phyloP scores from a whole-genome alignment of 2,888 invertebrate species.

The Trichopria drosophilae region DNA sequence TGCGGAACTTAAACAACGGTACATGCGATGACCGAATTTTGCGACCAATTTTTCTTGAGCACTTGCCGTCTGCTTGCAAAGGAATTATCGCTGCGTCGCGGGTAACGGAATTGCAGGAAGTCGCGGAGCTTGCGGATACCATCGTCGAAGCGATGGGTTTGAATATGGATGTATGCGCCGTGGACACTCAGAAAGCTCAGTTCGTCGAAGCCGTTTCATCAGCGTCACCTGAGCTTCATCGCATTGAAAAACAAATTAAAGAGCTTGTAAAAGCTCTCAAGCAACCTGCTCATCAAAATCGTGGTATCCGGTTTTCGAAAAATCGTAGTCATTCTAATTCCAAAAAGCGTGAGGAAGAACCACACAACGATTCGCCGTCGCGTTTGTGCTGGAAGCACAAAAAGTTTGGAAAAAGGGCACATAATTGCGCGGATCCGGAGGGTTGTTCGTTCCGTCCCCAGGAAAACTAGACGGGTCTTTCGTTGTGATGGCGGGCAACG shows the following conservation, averaged over 20 bases:
- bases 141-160: neutral
- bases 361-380: too few relatives aligned
- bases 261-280: too few relatives aligned
- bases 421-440: conserved; percentile 19
- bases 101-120: conserved; percentile 9
- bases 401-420: conserved; percentile 19
- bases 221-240: too few relatives aligned
- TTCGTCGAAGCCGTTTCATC: too few relatives aligned
- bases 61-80: conserved; percentile 13
- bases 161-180: too few relatives aligned
- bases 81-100: conserved; percentile 8
- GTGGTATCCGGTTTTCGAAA: too few relatives aligned
- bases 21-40: conserved; percentile 1
- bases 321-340: too few relatives aligned
- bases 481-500: neutral
- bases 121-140: conserved; percentile 15
- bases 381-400: conserved; percentile 15
- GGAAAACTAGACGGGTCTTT: conserved; percentile 7
- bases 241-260: neutral
- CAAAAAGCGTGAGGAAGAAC: too few relatives aligned
- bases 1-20: conserved; percentile 3
- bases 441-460: neutral
- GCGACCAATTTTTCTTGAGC: conserved; percentile 10
- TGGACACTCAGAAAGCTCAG: too few relatives aligned
- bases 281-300: too few relatives aligned